Evolutionary conservation across 1,140 invertebrate genomes (phyloP).

Genomic region (Drosophila biarmipes): DNA sequence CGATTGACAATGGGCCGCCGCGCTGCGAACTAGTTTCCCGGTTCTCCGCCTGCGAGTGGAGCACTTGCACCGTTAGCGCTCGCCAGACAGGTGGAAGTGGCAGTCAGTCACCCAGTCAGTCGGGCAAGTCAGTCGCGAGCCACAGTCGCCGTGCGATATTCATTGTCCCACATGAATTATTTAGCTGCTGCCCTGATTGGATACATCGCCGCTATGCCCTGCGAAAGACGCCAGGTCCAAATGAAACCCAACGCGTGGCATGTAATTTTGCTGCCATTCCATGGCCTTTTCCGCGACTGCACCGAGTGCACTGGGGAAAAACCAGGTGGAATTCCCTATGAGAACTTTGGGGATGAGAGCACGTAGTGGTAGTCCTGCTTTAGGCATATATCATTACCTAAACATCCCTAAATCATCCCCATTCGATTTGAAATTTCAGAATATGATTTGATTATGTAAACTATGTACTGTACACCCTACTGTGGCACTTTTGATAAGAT

Average conservation of each 20-base stretch:
- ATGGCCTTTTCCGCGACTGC: conserved; percentile 15
- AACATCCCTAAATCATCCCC: no score
- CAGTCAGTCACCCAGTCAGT: conserved; percentile 10
- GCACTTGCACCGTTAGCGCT: conserved; percentile 22
- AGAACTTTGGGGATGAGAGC: background rate
- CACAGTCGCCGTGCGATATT: conserved; percentile 34
- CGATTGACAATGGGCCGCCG: conserved; percentile 31
- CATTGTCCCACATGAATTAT: conserved; percentile 63
- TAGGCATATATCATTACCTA: background rate
- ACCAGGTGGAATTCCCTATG: background rate
- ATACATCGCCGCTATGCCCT: conserved; percentile 17
- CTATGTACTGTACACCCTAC: no score
- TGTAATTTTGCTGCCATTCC: conserved; percentile 33
- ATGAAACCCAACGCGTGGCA: conserved; percentile 43
- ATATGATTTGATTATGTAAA: no score
- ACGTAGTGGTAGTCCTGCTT: no score
- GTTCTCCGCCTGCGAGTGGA: conserved; percentile 7
- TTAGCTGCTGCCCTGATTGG: conserved; percentile 55
- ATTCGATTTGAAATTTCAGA: no score
- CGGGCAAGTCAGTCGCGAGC: no score
- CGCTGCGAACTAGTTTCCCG: conserved; percentile 33
- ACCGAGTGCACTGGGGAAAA: conserved; percentile 1
- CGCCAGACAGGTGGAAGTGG: conserved; percentile 13
- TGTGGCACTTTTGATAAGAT: no score
- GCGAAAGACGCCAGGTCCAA: conserved; percentile 47